Conservation (phyloP, 2,113 vertebrate species). For the Psilopsiagon aymara region DNA sequence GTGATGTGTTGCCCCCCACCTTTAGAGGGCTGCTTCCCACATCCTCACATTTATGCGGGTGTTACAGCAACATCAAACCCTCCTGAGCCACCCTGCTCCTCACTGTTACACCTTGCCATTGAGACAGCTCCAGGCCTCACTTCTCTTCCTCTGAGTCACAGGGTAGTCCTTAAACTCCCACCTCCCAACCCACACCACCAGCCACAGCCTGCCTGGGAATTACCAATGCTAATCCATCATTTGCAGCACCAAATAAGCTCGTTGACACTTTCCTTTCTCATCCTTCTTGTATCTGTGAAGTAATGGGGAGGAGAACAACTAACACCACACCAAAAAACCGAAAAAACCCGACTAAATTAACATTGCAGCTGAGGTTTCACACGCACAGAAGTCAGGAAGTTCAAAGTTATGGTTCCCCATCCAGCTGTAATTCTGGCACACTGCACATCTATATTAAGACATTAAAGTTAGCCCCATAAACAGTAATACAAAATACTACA, state of each 20-base stretch:
- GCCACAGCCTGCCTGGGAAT: background rate
- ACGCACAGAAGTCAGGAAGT: conserved; percentile 21
- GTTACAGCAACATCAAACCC: background rate
- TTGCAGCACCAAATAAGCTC: background rate
- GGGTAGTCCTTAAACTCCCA: background rate
- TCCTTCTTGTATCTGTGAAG: background rate
- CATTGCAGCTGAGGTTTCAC: conserved; percentile 32
- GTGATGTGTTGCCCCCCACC: fast-evolving
- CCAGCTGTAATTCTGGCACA: conserved; percentile 58
- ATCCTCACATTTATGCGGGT: background rate
- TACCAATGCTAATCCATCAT: background rate
- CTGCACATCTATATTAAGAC: conserved; percentile 69
- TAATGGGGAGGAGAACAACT: background rate
- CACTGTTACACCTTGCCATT: background rate
- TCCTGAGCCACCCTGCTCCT: background rate
- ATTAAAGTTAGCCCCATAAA: conserved; percentile 72
- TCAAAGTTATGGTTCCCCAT: conserved; percentile 63
- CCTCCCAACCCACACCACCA: background rate
- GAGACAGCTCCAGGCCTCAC: fast-evolving
- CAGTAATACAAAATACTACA: conserved; percentile 55
- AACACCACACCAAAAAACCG: background rate
- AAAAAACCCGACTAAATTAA: conserved; percentile 26
- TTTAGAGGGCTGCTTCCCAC: background rate
- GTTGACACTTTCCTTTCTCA: background rate
- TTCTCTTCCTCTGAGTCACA: background rate